Conservation (phyloP, 2,113 vertebrate species). For the Xenus cinereus region DNA sequence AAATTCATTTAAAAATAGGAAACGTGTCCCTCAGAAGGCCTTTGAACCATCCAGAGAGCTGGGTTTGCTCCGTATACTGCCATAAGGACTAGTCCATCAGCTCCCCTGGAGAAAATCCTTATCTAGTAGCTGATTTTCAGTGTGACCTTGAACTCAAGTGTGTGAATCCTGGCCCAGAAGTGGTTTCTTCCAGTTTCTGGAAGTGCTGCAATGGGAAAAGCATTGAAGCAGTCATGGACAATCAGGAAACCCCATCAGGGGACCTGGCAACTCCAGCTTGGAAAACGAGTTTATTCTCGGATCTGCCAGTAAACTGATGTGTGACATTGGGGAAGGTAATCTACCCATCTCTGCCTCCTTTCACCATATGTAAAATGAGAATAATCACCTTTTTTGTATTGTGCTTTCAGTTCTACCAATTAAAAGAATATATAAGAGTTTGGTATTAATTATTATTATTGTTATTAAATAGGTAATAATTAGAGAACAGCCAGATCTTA, state of each 20-base stretch:
- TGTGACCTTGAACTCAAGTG: background rate
- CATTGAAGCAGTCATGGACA: background rate
- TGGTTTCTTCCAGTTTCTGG: background rate
- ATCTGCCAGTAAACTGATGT: background rate
- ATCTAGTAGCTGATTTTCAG: background rate
- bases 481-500: background rate
- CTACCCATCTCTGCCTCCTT: background rate
- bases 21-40: background rate
- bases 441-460: background rate
- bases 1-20: background rate
- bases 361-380: background rate
- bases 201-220: background rate
- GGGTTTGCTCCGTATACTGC: background rate
- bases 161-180: background rate
- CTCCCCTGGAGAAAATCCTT: background rate
- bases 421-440: background rate
- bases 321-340: background rate
- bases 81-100: background rate
- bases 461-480: background rate
- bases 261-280: background rate
- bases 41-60: background rate
- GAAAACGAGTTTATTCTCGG: background rate
- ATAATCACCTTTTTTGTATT: background rate
- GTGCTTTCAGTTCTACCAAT: background rate
- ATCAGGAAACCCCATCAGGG: background rate